Evolutionary conservation across 2,113 vertebrate genomes (phyloP).

Genomic region (Ia io): DNA sequence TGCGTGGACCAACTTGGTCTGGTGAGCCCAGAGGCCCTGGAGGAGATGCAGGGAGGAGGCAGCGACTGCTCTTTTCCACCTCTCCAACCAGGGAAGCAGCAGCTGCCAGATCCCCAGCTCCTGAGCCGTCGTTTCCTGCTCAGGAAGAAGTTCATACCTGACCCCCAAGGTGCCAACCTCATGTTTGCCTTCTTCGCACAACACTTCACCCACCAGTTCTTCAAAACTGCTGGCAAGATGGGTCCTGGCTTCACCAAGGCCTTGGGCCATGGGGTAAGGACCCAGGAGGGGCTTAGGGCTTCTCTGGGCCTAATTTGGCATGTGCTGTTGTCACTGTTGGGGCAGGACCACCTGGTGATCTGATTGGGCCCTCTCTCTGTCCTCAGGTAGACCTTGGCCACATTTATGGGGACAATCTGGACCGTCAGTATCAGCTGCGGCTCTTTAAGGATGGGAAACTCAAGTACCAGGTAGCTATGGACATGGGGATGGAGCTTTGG

Average conservation of each 20-base stretch:
- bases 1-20: neutral
- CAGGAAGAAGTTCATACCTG: conserved; percentile 88
- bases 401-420: conserved; percentile 91
- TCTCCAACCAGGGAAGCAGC: conserved; percentile 84
- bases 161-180: conserved; percentile 91
- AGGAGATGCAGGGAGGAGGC: neutral
- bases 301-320: neutral
- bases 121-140: conserved; percentile 86
- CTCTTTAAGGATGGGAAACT: conserved; percentile 93
- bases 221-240: conserved; percentile 90
- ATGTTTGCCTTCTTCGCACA: conserved; percentile 99
- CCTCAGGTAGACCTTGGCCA: conserved; percentile 92
- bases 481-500: neutral
- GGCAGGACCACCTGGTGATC: neutral
- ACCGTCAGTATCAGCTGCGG: conserved; percentile 89
- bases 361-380: neutral
- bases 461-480: conserved; percentile 90
- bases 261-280: conserved; percentile 92
- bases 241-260: conserved; percentile 91
- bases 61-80: neutral
- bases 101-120: conserved; percentile 87
- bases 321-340: accelerated
- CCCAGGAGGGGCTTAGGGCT: neutral
- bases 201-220: conserved; percentile 98
- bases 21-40: neutral